Evolutionary conservation across 2,888 invertebrate species (phyloP), one percentile per base, ranked within the genome.

Genomic region (Apodemia duryi): DNA sequence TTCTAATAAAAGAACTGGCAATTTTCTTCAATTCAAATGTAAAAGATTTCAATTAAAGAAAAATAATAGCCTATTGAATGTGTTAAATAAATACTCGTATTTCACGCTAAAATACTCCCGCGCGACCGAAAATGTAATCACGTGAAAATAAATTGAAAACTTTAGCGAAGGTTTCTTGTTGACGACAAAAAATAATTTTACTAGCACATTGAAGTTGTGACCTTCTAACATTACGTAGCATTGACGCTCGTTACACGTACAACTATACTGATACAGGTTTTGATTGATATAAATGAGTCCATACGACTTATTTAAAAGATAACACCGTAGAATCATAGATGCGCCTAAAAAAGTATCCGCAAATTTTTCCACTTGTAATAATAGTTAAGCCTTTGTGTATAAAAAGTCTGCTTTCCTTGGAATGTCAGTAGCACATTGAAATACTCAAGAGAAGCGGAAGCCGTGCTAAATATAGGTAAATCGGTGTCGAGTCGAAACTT

Each of bases 391-490:
- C 51, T 43, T 49, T 32, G 43, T 43, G 61, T 49, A 64, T 64
- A 32, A 66, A 43, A 70, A 67, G 68, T 67, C 67, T 67, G 61
- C 43, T 66, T 70, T 68, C 65, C 63, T 68, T 66, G 68, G 71
- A 70, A 71, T 70, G 71, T 73, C 67, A 69, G 68, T 69, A 72
- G 66, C 70, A 67, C 68, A 70, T 69, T 68, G 71, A 66, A 74
- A 72, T 68, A 71, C 69, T 67, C 71, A 71, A 68, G 68, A 72
- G 70, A 70, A 70, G 70, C 73, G 72, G 71, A 71, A 74, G 70
- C 67, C 68, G 66, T 64, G 71, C 70, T 75, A 74, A 73, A 74
- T 75, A 72, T 74, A 75, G 70, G 65, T 71, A 71, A 69, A 71
- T 71, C 67, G 68, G 71, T 70, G 72, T 70, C 68, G 70, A 69